phyloP scores from a whole-genome alignment of 1,140 invertebrate species.

The Caenorhabditis remanei region DNA sequence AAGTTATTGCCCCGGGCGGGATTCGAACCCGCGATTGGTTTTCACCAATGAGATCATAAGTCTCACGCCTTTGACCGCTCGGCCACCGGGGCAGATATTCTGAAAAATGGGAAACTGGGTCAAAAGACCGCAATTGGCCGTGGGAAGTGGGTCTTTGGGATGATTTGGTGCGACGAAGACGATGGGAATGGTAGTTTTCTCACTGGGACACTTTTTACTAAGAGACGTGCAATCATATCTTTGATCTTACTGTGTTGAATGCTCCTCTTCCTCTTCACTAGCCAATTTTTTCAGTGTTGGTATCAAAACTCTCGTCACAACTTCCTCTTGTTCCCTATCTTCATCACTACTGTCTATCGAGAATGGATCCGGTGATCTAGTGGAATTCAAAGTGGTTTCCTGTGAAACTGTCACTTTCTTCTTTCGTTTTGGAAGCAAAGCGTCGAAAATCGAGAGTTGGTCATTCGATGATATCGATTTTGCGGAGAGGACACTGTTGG shows the following conservation, averaged over 20 bases:
- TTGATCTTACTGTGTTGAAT: no score
- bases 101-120: no score
- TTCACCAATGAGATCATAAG: neutral
- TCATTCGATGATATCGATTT: neutral
- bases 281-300: neutral
- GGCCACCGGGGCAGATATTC: no score
- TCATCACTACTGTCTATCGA: neutral
- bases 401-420: neutral
- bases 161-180: no score
- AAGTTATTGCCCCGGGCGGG: neutral
- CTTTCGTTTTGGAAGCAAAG: slow-evolving; percentile 21
- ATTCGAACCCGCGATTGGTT: neutral
- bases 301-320: neutral
- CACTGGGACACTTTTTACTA: no score
- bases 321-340: neutral
- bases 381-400: neutral
- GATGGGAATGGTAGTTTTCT: no score
- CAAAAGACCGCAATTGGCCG: no score
- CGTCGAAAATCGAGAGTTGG: neutral
- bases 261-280: neutral
- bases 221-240: no score
- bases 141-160: no score
- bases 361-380: slow-evolving; percentile 4
- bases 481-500: neutral
- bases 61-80: no score